Conservation (phyloP, 2,113 vertebrate species). For the Alosa alosa region DNA sequence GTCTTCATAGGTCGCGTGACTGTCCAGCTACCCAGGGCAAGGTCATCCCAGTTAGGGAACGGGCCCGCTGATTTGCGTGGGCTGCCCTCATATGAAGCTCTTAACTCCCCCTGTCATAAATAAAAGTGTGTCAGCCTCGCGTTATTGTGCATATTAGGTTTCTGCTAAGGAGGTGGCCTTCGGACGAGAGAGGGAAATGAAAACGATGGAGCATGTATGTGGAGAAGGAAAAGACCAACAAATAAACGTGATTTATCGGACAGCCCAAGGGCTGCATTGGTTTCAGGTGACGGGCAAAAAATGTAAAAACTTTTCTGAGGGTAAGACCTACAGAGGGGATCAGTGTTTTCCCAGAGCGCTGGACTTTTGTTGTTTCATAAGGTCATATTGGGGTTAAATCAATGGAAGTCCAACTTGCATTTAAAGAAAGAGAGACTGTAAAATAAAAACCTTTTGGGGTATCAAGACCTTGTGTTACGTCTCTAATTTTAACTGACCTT, state of each 20-base stretch:
- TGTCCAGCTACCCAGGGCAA: background rate
- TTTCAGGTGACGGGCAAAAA: background rate
- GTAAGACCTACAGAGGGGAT: background rate
- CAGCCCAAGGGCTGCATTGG: background rate
- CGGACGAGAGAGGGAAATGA: slow-evolving; percentile 44
- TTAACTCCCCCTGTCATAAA: slow-evolving; percentile 25
- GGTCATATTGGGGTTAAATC: background rate
- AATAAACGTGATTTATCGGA: slow-evolving; percentile 53
- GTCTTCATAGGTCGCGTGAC: background rate
- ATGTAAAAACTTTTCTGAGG: background rate
- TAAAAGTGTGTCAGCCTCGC: slow-evolving; percentile 45
- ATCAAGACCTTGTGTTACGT: background rate
- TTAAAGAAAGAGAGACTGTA: background rate
- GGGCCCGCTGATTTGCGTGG: background rate
- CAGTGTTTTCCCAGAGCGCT: background rate
- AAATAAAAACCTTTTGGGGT: background rate
- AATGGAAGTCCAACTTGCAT: background rate
- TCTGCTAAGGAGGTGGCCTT: slow-evolving; percentile 49
- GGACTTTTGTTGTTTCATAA: background rate
- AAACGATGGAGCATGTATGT: slow-evolving; percentile 9
- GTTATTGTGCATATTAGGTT: slow-evolving; percentile 57
- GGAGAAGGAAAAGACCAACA: slow-evolving; percentile 43
- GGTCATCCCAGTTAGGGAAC: background rate
- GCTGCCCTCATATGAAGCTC: background rate
- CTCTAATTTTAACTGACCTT: background rate